Percentiles rank a stretch among this genome's conserved stretches.
These are phyloP conservation scores for Leptocoma aspasia DNA, from an alignment of 2,113 vertebrate genomes.

Conservation along the genomic window DNA sequence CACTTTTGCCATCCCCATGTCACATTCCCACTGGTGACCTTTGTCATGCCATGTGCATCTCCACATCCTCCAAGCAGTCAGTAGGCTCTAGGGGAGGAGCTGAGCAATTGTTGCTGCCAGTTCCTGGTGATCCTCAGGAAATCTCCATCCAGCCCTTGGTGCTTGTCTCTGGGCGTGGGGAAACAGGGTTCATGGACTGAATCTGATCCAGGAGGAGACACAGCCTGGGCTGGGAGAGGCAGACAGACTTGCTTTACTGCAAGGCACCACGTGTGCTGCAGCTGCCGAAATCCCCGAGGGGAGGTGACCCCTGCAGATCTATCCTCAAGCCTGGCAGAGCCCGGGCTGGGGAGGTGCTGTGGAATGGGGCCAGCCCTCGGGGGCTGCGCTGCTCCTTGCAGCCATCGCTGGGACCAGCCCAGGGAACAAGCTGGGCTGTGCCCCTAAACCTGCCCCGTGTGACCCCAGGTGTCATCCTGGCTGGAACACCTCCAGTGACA, in stretches of 20 bases:
- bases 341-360: background rate
- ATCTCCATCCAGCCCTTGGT: background rate
- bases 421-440: rapidly evolving
- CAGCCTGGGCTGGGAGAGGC: background rate
- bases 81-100: background rate
- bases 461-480: background rate
- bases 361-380: rapidly evolving
- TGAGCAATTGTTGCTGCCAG: background rate
- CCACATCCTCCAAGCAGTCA: rapidly evolving
- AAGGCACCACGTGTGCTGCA: background rate
- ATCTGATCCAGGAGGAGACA: background rate
- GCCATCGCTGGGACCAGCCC: background rate
- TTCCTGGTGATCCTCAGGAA: background rate
- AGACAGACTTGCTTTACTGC: background rate
- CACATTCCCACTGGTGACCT: background rate
- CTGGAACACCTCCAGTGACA: background rate
- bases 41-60: rapidly evolving
- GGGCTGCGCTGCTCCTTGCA: background rate
- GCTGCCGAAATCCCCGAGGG: background rate
- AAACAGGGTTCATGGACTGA: background rate
- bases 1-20: rapidly evolving
- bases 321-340: background rate
- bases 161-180: background rate
- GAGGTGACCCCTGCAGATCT: background rate
- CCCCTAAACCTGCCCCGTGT: rapidly evolving